Evolutionary conservation across 2,113 vertebrate genomes (phyloP), one percentile per base, ranked within the genome.

Genomic region (Anhinga anhinga): DNA sequence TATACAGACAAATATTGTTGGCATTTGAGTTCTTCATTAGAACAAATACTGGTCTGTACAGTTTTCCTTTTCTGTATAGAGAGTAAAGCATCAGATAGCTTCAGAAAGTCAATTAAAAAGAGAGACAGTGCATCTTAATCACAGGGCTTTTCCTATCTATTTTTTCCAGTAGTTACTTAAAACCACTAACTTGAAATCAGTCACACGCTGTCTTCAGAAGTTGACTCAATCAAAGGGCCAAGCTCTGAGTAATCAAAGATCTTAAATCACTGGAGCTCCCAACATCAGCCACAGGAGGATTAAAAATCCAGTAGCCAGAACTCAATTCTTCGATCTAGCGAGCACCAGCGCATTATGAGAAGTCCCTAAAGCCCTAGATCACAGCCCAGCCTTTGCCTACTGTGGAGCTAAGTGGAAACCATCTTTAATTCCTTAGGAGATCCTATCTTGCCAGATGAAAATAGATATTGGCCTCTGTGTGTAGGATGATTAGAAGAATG

Each of bases 231-330:
- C 99, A 99, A 99, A 99, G 99, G 98, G 98, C 97, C 98, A 98
- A 98, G 98, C 99, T 98, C 97, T 98, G 98, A 98, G 98, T 99
- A 99, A 99, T 99, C 99, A 99, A 99, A 99, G 99, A 98, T 98
- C 98, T 99, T 99, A 99, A 99, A 99, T 99, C 99, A 99, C 99
- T 99, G 98, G 97, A 98, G 99, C 98, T 99, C 98, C 98, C 98
- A 99, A 99, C 99, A 99, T 98, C 98, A 98, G 98, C 99, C 99
- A 98, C 99, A 96, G 96, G 98, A 99, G 99, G 99, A 99, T 99
- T 99, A 99, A 99, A 99, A 99, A 99, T 99, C 99, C 99, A 99
- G 99, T 99, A 99, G 98, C 98, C 98, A 99, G 98, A 98, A 99
- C 97, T 98, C 98, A 98, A 98, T 98, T 98, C 98, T 99, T 99